Base-by-base conservation (phyloP, 2,113 vertebrate genomes). In the Nycticryphes semicollaris region DNA sequence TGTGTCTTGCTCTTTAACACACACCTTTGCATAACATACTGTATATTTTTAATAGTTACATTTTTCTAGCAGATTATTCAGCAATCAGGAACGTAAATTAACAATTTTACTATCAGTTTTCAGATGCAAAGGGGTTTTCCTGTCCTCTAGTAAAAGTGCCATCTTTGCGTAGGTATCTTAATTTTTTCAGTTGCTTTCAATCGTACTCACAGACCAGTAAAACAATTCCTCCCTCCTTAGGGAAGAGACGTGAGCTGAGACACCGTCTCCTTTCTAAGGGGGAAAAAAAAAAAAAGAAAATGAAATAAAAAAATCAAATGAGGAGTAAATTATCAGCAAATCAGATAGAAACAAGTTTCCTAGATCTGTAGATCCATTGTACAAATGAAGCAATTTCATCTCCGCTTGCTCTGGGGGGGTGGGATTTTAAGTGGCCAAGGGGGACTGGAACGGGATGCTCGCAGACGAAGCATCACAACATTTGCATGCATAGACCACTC, bases 321-420 rank as follows among this genome's bases (percentile, higher is more conserved):
- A 97, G 89, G 87, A 98, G 97, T 94, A 96, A 97, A 98, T 98
- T 96, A 97, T 98, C 96, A 96, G 97, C 95, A 98, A 98, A 98
- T 97, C 97, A 97, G 93, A 97, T 86, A 97, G 95, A 97, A 98
- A 97, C 96, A 97, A 95, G 96, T 97, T 98, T 97, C 96, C 96
- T 94, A 93, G 96, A 96, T 94, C 96, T 96, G 94, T 96, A 98
- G 97, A 96, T 97, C 90, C 96, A 95, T 92, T 97, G 95, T 93
- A 97, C 95, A 98, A 97, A 98, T 96, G 95, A 98, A 98, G 96
- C 97, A 95, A 97, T 97, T 98, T 97, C 94, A 92, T 96, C 95
- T 96, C 87, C 37, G 96, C 97, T 85, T 74, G 89, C 94, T 96
- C 96, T 78, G 96, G 90, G 87, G 82, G 79, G 93, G 96, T 83